Evolutionary conservation across 2,888 invertebrate species (phyloP), one percentile per base, ranked within the genome.

Genomic region (Opisthograptis luteolata): DNA sequence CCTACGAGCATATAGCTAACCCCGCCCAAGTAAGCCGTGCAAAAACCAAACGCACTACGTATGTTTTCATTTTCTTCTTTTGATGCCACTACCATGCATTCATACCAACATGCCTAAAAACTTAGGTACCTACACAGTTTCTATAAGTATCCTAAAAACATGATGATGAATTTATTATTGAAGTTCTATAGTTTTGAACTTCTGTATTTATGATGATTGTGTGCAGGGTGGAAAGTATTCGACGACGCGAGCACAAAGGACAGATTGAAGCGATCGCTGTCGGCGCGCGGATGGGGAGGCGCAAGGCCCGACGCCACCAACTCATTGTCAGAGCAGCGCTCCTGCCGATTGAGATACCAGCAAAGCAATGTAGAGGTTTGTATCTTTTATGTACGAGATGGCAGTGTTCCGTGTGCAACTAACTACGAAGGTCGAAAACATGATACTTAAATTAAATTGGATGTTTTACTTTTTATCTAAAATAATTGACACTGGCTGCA

Each of bases 301-400:
- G 80, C 91, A 15, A 72, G 91, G 10, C 93, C 94, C 8, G 94
- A 94, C 64, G 91, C 92, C 68, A 92, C 92, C 57, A 95, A 94
- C 78, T 92, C 93, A 17, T 82, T 94, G 52, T 89, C 92, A 2
- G 93, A 94, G 37, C 93, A 93, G 63, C 92, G 93, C 17, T 86
- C 93, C 34, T 98, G 97, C 71, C 92, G 96, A 9, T 91, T 97
- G 24, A 92, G 97, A 44, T 98, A 97, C 79, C 98, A 98, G 75
- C 98, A 98, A 80, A 96, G 97, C 66, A 94, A 96, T 19, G 95
- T 98, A 10, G 97, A 98, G 87, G 97, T 91, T 63, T 55, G 73
- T 66, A 52, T 36, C 35, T 47, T 52, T 41, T 32, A 45, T 41
- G 49, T 43, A 43, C 35, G 28, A 44, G 34, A 9, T n/a, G n/a